Conservation (phyloP, 2,888 invertebrate genomes). For the Griposia aprilina region DNA sequence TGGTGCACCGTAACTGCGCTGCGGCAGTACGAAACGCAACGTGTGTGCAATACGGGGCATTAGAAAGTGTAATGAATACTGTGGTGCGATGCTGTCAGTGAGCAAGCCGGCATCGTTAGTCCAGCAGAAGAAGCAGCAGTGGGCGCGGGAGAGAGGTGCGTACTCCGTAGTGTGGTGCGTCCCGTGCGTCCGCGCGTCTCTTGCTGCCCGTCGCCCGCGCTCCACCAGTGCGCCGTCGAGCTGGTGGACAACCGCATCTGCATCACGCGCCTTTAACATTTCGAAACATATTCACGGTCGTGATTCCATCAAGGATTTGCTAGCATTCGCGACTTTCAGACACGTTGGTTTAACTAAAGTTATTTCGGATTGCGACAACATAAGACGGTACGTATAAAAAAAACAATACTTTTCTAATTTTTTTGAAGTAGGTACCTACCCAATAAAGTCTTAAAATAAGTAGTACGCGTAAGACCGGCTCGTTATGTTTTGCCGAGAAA, state of each 20-base stretch:
- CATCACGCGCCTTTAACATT: slow-evolving; percentile 68
- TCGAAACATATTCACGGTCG: slow-evolving; percentile 79
- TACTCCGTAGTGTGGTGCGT: slow-evolving; percentile 70
- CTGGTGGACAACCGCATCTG: slow-evolving; percentile 64
- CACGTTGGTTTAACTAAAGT: slow-evolving; percentile 64
- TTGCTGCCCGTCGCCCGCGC: slow-evolving; percentile 52
- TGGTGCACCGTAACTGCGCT: slow-evolving; percentile 87
- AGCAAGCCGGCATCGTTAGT: slow-evolving; percentile 92
- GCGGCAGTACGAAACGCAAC: slow-evolving; percentile 82
- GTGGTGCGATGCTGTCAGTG: slow-evolving; percentile 89
- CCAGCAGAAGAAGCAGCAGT: slow-evolving; percentile 97
- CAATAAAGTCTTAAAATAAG: neutral
- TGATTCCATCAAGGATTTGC: slow-evolving; percentile 71
- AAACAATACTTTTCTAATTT: slow-evolving; percentile 11
- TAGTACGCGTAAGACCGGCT: slow-evolving; percentile 16
- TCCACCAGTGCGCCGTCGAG: slow-evolving; percentile 58
- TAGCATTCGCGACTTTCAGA: slow-evolving; percentile 65
- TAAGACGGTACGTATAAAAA: slow-evolving; percentile 68
- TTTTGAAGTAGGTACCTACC: neutral
- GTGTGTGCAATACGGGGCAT: slow-evolving; percentile 86
- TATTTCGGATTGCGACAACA: slow-evolving; percentile 65
- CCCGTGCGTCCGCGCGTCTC: slow-evolving; percentile 63
- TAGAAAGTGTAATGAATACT: slow-evolving; percentile 89
- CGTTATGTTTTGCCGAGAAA: slow-evolving; percentile 20
- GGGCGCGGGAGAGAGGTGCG: slow-evolving; percentile 97